Base-by-base conservation (phyloP, 2,113 vertebrate species). In the Myxocyprinus asiaticus region DNA sequence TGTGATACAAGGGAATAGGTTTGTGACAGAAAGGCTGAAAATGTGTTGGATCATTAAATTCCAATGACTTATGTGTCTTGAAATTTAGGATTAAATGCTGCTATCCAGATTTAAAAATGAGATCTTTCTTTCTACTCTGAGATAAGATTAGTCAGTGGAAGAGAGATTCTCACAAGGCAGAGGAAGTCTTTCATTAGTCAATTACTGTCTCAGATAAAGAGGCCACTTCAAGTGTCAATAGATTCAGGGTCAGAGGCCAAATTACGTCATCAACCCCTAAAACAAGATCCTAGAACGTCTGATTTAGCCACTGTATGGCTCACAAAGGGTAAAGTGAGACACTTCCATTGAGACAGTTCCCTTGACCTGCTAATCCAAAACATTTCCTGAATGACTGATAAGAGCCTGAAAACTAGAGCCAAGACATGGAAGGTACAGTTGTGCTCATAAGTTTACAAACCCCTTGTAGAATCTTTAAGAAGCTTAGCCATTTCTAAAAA, bases 141-240 rank as follows among this genome's bases (percentile, higher is more conserved):
- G 45, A 65, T n/a, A 45, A 72, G 7, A 67, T 4, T 62, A 79
- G 85, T 79, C 66, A 61, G 73, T 87, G 88, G 86, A 90, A 33
- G 22, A 33, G 22, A 88, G 87, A 87, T 74, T 48, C 85, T 79
- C 71, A 86, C 79, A 84, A 84, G 84, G 77, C 81, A 88, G 85
- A 86, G 90, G 91, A 93, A 93, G 91, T 93, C 90, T 92, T 93
- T 93, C 90, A 93, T 93, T 93, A 91, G 88, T 85, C 90, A 91
- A 92, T 93, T 92, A 92, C 90, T 78, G 85, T 87, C 15, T 76
- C 81, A 91, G 91, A 92, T 93, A 92, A 94, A 90, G 86, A 86
- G 78, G 2, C 62, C 81, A 88, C 92, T 93, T 91, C 89, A 88
- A 92, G 90, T 92, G 88, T 92, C 89, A 62, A 55, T 59, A 82